phyloP scores from a whole-genome alignment of 2,113 vertebrate genomes.

The Clupea harengus region DNA sequence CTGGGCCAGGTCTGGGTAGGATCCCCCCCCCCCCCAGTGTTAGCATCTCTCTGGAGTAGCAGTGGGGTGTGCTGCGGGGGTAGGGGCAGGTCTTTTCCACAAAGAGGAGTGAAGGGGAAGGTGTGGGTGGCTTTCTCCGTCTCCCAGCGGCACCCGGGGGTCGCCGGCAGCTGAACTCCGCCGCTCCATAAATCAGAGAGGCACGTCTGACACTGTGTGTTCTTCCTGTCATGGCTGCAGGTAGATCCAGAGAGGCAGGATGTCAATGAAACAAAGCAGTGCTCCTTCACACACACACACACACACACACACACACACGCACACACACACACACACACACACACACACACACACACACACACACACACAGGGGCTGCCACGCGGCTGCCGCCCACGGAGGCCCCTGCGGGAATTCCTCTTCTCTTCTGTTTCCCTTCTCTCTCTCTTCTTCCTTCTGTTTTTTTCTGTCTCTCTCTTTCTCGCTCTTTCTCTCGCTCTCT shows the following conservation, averaged over 20 bases:
- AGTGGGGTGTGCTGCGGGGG: constrained; percentile 3
- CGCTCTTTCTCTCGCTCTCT: constrained; percentile 64
- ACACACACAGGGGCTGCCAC: constrained; percentile 62
- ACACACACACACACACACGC: not conserved
- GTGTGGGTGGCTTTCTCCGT: constrained; percentile 50
- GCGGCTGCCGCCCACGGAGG: constrained; percentile 71
- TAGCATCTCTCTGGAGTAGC: not conserved
- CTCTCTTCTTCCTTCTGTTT: not conserved
- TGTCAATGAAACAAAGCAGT: constrained; percentile 79
- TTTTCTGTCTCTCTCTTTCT: not conserved
- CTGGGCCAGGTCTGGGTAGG: not conserved
- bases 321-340: not conserved
- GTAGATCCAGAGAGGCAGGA: constrained; percentile 51
- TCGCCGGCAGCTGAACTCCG: constrained; percentile 48
- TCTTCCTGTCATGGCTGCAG: constrained; percentile 51
- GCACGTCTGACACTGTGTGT: constrained; percentile 47
- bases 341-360: constrained; percentile 44
- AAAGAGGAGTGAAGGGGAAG: constrained; percentile 33
- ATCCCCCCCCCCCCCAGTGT: not conserved
- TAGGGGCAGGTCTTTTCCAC: too few species aligned
- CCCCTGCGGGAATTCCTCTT: constrained; percentile 62
- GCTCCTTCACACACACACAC: constrained; percentile 56
- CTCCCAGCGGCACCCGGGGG: constrained; percentile 57
- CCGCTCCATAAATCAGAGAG: constrained; percentile 57
- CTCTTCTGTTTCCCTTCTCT: not conserved